Evolutionary conservation across 2,113 vertebrate genomes (phyloP), one percentile per base, ranked within the genome.

Genomic region (Oncorhynchus masou): DNA sequence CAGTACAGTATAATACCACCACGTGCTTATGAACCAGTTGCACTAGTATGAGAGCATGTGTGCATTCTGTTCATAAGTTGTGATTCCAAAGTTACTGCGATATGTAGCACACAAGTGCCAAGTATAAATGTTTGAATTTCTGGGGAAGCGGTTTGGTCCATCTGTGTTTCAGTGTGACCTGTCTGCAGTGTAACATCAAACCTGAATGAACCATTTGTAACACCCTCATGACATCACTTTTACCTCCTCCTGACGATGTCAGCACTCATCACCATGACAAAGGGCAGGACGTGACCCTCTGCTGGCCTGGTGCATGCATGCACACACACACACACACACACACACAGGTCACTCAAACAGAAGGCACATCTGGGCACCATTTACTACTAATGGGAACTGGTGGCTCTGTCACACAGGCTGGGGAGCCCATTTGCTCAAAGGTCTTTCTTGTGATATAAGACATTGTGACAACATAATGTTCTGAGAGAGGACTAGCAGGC

Each of bases 301-400:
- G 12, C 22, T 15, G 3, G 59, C 31, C 72, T 45, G 39, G 8
- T 39, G 39, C 39, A 11, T 0, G 39, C 34, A 9, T 8, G 8
- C 34, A 19, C 60, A 19, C 7, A 39, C 62, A 66, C 45, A 68
- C 70, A 64, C 64, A 75, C 74, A 71, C 24, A 72, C 69, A 69
- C 25, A 24, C 60, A 66, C 1, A n/a, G 57, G 82, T 79, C 83
- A 80, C 27, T 80, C 78, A 84, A 3, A 24, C 39, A 49, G n/a
- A 70, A 12, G 16, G 70, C 84, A 85, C 85, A 88, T 88, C 83
- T 88, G 87, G 77, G 81, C 79, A 62, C 80, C 45, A 84, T 86
- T 80, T 16, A 78, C 75, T 64, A 80, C 62, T 80, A 79, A 83
- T 67, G 54, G 74, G 69, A 81, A 84, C 85, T 81, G 83, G 85